phyloP scores from a whole-genome alignment of 1,140 invertebrate genomes.

The Chironomus striatipennis region DNA sequence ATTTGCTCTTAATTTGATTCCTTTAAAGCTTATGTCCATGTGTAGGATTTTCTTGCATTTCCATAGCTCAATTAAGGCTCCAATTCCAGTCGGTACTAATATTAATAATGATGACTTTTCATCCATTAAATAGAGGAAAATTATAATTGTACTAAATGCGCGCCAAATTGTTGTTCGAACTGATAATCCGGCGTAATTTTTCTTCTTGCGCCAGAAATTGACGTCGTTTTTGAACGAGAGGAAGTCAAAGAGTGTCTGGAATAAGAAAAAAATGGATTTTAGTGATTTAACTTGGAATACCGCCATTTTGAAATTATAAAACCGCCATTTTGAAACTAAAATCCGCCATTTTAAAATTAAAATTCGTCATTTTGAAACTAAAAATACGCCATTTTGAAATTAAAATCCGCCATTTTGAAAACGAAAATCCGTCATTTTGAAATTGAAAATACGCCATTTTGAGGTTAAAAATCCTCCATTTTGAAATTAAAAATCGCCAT shows the following conservation, averaged over 20 bases:
- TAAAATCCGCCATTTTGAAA: too few relatives aligned
- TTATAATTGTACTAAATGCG: slow-evolving; percentile 84
- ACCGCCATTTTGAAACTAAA: too few relatives aligned
- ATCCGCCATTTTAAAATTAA: too few relatives aligned
- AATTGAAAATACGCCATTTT: too few relatives aligned
- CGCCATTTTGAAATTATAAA: not conserved
- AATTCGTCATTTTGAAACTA: too few relatives aligned
- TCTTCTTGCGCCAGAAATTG: slow-evolving; percentile 80
- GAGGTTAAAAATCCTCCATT: too few relatives aligned
- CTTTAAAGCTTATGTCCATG: slow-evolving; percentile 49
- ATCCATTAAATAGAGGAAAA: slow-evolving; percentile 90
- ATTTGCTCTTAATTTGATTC: slow-evolving; percentile 35
- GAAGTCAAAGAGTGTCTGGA: slow-evolving; percentile 90
- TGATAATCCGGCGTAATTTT: slow-evolving; percentile 82
- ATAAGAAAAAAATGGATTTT: slow-evolving; percentile 34
- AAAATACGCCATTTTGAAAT: too few relatives aligned
- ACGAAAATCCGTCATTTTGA: too few relatives aligned
- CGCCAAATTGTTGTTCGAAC: slow-evolving; percentile 84
- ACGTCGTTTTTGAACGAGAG: slow-evolving; percentile 98
- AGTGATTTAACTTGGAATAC: too few relatives aligned
- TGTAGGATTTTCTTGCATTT: slow-evolving; percentile 89
- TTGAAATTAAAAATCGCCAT: too few relatives aligned
- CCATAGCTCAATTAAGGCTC: slow-evolving; percentile 74
- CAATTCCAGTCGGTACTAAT: slow-evolving; percentile 76
- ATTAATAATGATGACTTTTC: slow-evolving; percentile 88